Evolutionary conservation across 2,113 vertebrate species (phyloP).

Genomic region (Marmota monax): DNA sequence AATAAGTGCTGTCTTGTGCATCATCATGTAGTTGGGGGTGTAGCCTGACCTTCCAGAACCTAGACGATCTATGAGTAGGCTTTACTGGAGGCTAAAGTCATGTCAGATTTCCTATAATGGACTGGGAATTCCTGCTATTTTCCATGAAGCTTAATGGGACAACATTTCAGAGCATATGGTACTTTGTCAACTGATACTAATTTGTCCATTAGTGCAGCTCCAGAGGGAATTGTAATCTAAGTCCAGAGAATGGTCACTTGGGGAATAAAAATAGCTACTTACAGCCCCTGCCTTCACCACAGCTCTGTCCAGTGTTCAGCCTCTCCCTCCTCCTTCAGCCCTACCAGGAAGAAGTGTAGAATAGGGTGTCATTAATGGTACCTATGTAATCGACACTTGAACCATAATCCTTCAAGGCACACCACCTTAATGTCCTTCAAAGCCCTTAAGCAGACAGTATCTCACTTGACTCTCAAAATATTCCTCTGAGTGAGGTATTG

Average conservation of each 20-base stretch:
- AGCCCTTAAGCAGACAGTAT: not conserved
- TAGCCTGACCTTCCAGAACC: not conserved
- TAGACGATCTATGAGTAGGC: not conserved
- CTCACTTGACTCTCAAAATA: not conserved
- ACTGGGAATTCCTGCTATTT: conserved; percentile 63
- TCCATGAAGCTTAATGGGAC: conserved; percentile 70
- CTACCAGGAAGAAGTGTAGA: not conserved
- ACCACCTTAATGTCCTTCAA: not conserved
- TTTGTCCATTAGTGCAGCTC: conserved; percentile 77
- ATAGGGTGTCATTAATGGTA: not conserved
- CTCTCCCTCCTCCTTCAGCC: not conserved
- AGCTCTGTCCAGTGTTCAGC: not conserved
- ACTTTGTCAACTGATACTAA: conserved; percentile 78
- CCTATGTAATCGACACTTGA: not conserved
- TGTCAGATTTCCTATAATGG: conserved; percentile 58
- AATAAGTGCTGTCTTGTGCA: not conserved
- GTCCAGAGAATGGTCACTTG: conserved; percentile 49
- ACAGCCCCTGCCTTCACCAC: not conserved
- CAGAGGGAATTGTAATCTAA: conserved; percentile 63
- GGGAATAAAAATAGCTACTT: conserved; percentile 67
- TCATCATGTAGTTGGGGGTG: not conserved
- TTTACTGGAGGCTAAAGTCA: conserved; percentile 41
- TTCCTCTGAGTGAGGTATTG: not conserved
- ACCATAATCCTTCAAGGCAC: not conserved
- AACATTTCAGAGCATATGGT: conserved; percentile 74